Evolutionary conservation across 1,140 invertebrate genomes (phyloP).

Genomic region (Capitella teleta): DNA sequence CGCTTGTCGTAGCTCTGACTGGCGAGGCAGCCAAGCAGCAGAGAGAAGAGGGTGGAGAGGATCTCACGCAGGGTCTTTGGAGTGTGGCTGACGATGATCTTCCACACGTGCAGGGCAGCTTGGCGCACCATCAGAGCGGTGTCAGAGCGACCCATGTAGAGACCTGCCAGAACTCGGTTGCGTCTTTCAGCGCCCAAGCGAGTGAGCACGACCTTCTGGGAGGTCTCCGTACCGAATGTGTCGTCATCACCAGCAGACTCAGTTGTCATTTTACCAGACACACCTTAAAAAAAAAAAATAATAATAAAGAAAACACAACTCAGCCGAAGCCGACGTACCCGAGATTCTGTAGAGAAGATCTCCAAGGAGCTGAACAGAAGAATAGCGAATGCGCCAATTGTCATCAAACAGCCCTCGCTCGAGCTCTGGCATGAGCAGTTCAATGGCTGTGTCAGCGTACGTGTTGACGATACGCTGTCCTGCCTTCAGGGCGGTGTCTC

Average conservation of each 20-base stretch:
- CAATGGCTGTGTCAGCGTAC: constrained; percentile 92
- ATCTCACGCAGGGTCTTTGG: constrained; percentile 94
- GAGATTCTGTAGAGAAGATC: constrained; percentile 94
- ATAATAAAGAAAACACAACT: background rate
- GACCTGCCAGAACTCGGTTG: constrained; percentile 83
- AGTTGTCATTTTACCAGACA: constrained; percentile 97
- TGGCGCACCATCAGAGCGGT: constrained; percentile 93
- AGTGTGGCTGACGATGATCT: constrained; percentile 89
- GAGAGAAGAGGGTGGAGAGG: constrained; percentile 81
- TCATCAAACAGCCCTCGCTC: constrained; percentile 58
- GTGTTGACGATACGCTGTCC: constrained; percentile 93
- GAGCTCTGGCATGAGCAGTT: constrained; percentile 81
- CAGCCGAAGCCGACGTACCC: constrained; percentile 24
- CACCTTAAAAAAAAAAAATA: constrained; percentile 47
- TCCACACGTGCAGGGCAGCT: constrained; percentile 95
- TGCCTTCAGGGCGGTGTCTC: constrained; percentile 90
- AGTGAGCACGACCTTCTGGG: constrained; percentile 84
- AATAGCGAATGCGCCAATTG: constrained; percentile 95
- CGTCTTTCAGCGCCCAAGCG: constrained; percentile 76
- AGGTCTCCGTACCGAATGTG: constrained; percentile 96
- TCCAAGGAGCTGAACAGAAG: constrained; percentile 90
- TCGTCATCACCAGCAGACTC: constrained; percentile 97
- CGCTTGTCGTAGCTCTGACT: constrained; percentile 91
- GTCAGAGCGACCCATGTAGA: constrained; percentile 96
- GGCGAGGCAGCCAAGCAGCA: constrained; percentile 83